phyloP scores from a whole-genome alignment of 2,888 invertebrate species.

The Athalia cordata region DNA sequence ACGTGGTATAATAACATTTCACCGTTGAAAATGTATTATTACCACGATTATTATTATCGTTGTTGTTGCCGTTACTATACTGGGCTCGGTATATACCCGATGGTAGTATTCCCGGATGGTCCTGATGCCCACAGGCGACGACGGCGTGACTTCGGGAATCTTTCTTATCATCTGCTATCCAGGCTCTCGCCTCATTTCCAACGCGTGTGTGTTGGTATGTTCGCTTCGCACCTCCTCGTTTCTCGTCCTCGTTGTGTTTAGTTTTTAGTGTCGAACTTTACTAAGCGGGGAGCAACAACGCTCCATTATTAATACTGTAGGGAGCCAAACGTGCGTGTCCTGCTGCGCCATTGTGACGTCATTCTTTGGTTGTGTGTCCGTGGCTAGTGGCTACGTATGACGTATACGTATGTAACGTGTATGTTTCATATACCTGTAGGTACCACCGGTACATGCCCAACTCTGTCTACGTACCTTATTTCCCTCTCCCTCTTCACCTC shows the following conservation, averaged over 20 bases:
- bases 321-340: conserved; percentile 34
- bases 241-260: conserved; percentile 15
- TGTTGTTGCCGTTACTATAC: no score
- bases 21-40: no score
- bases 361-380: conserved; percentile 9
- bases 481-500: background rate
- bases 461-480: conserved; percentile 24
- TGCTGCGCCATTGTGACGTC: conserved; percentile 41
- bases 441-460: conserved; percentile 15
- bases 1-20: background rate
- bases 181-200: no score
- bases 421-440: background rate
- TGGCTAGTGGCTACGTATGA: no score
- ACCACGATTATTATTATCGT: no score
- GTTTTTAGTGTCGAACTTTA: conserved; percentile 38
- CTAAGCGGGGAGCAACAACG: conserved; percentile 25
- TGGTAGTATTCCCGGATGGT: background rate
- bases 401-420: background rate
- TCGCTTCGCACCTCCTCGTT: background rate
- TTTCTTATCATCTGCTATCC: conserved; percentile 23
- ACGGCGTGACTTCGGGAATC: conserved; percentile 22
- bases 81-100: background rate
- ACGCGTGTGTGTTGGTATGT: no score
- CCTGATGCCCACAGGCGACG: no score
- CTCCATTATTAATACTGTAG: conserved; percentile 7